A percentile compares a stretch with the other conserved stretches of the same genome.
Conservation (phyloP, 2,888 invertebrate species). For the Rhingia campestris region DNA sequence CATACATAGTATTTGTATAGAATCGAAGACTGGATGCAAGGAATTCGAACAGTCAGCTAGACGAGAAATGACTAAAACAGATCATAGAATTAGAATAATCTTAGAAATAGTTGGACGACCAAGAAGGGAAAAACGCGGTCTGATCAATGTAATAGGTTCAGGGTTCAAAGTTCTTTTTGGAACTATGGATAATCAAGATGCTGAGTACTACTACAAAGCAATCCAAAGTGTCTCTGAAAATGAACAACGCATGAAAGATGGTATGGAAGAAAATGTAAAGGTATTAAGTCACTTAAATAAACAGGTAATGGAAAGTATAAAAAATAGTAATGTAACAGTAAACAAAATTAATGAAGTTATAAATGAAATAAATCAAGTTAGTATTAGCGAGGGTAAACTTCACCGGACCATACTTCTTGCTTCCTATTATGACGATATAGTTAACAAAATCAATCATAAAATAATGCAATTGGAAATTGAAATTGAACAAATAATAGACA, state of each 20-base stretch:
- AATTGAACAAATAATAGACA: slow-evolving; percentile 17
- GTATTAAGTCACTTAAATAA: slow-evolving; percentile 10
- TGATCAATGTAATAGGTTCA: slow-evolving; percentile 11
- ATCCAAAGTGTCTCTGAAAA: slow-evolving; percentile 12
- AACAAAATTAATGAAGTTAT: neutral
- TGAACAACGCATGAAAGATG: slow-evolving; percentile 9
- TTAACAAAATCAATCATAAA: slow-evolving; percentile 16
- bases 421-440: slow-evolving; percentile 13
- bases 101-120: slow-evolving; percentile 22
- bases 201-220: slow-evolving; percentile 17
- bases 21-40: slow-evolving; percentile 9
- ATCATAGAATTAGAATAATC: no score
- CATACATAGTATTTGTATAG: slow-evolving; percentile 21
- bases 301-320: slow-evolving; percentile 2
- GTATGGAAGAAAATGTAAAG: slow-evolving; percentile 22
- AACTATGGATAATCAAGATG: slow-evolving; percentile 1
- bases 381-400: slow-evolving; percentile 1
- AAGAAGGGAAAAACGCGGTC: slow-evolving; percentile 14
- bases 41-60: slow-evolving; percentile 19
- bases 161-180: no score
- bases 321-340: neutral
- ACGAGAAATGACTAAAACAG: slow-evolving; percentile 5
- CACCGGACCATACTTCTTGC: neutral
- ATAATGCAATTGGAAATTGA: slow-evolving; percentile 7
- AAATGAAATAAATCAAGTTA: slow-evolving; percentile 14